Evolutionary conservation across 2,888 invertebrate species (phyloP), one percentile per base, ranked within the genome.

Genomic region (Crepidodera aurea): DNA sequence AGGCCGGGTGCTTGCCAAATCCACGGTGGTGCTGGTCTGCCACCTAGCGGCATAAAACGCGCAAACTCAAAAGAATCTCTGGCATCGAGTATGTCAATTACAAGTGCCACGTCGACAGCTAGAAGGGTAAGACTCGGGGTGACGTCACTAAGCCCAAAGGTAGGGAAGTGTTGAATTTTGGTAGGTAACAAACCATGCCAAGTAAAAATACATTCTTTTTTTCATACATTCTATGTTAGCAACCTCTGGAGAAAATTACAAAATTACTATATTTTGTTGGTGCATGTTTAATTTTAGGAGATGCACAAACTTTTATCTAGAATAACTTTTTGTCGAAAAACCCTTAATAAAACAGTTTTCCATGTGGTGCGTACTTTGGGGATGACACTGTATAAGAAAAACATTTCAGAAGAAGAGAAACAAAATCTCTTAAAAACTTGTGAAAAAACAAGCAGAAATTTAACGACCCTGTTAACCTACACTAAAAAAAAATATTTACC

Each of bases 51-150:
- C 51, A 83, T 91, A 64, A 91, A 90, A 72, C 85, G 89, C 69
- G 84, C 88, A 57, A 91, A 92, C 74, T 96, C 96, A 8, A 89
- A 92, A 73, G 95, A 94, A 79, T 96, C 96, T 40, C 84, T 96
- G 75, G 86, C 89, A 44, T 87, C 88, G 2, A 77, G 82, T 65
- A 80, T 83, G 59, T 79, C 82, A 10, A 73, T 75, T 65, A 74
- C 75, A 3, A 79, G 79, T 53, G 73, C 81, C 69, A 81, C 79
- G 12, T 81, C 79, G 27, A 85, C 86, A 69, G 84, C 84, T 72
- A 84, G 86, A 83, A 87, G 92, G 90, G 92, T 89, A 87, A 89
- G 88, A 83, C 88, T 92, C 77, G 90, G 90, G 76, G 87, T 89
- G 78, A 87, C 87, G 75, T 87, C 89, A 75, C 84, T 90, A 77